Evolutionary conservation across 2,888 invertebrate genomes (phyloP), one percentile per base, ranked within the genome.

Genomic region (Antheraea yamamai): DNA sequence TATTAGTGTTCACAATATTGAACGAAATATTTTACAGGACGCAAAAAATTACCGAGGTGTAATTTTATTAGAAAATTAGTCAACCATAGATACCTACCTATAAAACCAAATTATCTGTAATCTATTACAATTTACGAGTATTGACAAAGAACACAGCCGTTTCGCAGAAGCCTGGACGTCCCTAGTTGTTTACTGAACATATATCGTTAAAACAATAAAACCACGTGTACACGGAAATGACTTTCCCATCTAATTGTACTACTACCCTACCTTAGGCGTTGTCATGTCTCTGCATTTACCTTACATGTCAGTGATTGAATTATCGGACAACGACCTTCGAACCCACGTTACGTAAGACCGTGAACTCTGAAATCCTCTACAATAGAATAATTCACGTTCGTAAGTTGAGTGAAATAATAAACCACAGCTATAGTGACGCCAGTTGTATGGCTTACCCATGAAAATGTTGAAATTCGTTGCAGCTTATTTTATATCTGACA

Each of bases 301-400:
- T 68, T 74, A 52, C 66, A 72, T 81, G 81, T 78, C 81, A 79
- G 80, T 84, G 84, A 87, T 87, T 83, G 85, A 89, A 90, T 91
- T 91, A 91, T 90, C 89, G 88, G 87, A 82, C 87, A 81, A 77
- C 78, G 86, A 88, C 85, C 87, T 79, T 75, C 77, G 76, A 78
- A 79, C 83, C 80, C 81, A 79, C 23, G 23, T 72, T 79, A 78
- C 79, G 81, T 70, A 70, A 73, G 68, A 14, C 73, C 73, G 58
- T 75, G 73, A 73, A 75, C 73, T 72, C 58, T 30, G 20, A 61
- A 73, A 39, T 64, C 39, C 20, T 16, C 20, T 4, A 35, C 12
- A 26, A 18, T 20, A 70, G 16, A 74, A 26, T 74, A 55, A 74
- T 35, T 55, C n/a, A 39, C 14, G 8, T 47, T 71, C 30, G 35